Evolutionary conservation across 2,113 vertebrate genomes (phyloP).

Genomic region (Hypocryptadius cinnamomeus): DNA sequence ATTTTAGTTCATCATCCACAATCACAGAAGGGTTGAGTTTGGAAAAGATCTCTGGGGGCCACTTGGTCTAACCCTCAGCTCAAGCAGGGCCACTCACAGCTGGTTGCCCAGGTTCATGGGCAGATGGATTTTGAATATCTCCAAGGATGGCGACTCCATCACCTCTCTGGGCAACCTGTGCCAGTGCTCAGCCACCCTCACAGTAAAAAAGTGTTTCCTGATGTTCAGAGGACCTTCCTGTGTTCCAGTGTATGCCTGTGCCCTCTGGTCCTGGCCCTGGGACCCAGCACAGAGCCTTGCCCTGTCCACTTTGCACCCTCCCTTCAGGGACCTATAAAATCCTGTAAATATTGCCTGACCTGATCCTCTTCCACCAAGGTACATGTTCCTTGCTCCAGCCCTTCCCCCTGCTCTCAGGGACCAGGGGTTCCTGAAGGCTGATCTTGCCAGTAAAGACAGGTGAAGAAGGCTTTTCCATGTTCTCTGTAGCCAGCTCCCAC

Average conservation of each 20-base stretch:
- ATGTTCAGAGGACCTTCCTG: not conserved
- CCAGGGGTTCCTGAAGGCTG: not conserved
- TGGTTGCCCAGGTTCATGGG: not conserved
- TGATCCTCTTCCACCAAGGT: not conserved
- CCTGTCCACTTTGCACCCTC: not conserved
- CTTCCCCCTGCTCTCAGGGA: not conserved
- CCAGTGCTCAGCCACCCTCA: not conserved
- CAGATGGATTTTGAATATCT: not conserved
- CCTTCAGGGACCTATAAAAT: not conserved
- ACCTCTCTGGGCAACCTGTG: not conserved
- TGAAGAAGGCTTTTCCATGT: not conserved
- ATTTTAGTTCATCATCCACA: not conserved
- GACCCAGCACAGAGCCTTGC: not conserved
- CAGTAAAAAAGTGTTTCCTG: not conserved
- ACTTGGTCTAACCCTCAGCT: not conserved
- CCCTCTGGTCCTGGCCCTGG: not conserved
- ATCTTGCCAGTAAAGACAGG: not conserved
- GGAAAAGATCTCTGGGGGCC: not conserved
- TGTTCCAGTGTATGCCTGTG: not conserved
- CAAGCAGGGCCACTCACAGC: not conserved
- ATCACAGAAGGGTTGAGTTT: not conserved
- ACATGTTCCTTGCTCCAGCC: not conserved
- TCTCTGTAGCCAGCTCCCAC: not conserved
- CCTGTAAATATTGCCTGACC: not conserved
- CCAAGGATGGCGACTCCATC: not conserved